Conservation (phyloP, 2,113 vertebrate genomes). For the Lophotis ruficrista region DNA sequence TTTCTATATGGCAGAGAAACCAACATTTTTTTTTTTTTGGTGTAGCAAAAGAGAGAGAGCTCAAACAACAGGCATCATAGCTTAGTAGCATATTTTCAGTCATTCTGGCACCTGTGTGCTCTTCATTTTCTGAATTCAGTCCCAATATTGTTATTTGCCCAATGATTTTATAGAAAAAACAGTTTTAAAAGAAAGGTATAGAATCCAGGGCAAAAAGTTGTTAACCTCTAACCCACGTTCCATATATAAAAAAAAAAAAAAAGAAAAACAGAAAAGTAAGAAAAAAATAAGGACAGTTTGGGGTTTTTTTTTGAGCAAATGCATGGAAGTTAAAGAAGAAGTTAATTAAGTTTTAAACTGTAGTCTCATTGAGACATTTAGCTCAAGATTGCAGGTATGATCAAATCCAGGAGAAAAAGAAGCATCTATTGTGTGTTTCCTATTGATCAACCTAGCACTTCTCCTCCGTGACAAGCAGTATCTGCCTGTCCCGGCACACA, state of each 20-base stretch:
- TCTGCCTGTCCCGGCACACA: background rate
- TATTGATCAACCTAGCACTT: background rate
- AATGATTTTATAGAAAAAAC: background rate
- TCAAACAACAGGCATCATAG: background rate
- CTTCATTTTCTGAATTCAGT: background rate
- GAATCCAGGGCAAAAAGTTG: background rate
- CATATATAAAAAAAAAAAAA: background rate
- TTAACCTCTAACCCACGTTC: background rate
- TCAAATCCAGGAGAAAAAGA: background rate
- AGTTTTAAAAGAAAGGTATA: background rate
- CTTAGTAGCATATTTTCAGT: background rate
- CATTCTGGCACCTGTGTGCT: background rate
- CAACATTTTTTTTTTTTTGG: too few species aligned
- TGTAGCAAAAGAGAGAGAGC: background rate
- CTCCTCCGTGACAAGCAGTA: background rate
- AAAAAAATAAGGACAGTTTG: too few species aligned
- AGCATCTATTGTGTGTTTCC: background rate
- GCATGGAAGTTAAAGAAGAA: background rate
- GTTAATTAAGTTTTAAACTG: background rate
- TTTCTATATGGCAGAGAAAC: background rate
- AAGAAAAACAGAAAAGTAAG: background rate
- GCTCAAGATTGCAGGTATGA: background rate
- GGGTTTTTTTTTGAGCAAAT: background rate
- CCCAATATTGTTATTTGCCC: background rate
- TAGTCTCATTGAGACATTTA: background rate